Evolutionary conservation across 2,888 invertebrate species (phyloP).

Genomic region (Nemotelus nigrinus): DNA sequence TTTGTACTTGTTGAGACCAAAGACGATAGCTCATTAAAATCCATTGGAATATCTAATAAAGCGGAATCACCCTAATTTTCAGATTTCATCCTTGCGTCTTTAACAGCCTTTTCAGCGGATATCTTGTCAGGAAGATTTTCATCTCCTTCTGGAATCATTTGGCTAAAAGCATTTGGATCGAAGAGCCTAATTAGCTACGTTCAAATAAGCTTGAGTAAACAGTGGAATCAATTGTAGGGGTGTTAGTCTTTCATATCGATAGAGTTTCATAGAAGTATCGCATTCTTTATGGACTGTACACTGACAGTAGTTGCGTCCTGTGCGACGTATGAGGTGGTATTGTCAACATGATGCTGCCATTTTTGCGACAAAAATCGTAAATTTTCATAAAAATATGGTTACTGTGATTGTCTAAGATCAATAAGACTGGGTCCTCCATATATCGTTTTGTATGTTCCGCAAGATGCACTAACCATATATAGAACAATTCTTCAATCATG

Average conservation of each 20-base stretch:
- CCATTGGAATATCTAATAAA: too few relatives aligned
- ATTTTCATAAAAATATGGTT: background rate
- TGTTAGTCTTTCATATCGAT: background rate
- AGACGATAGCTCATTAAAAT: too few relatives aligned
- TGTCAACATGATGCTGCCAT: background rate
- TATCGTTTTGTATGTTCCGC: background rate
- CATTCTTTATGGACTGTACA: background rate
- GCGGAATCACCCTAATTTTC: too few relatives aligned
- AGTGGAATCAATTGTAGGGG: background rate
- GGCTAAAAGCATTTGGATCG: too few relatives aligned
- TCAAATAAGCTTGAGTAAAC: background rate
- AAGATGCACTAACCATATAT: background rate
- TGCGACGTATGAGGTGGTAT: background rate
- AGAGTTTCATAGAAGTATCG: background rate
- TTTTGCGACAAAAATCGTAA: background rate
- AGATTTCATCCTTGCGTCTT: too few relatives aligned
- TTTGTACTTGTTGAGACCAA: too few relatives aligned
- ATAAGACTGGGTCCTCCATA: background rate
- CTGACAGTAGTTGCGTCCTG: background rate
- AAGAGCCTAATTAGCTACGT: background rate
- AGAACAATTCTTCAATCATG: background rate
- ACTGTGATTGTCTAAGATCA: background rate
- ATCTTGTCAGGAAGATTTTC: too few relatives aligned
- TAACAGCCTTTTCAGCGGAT: too few relatives aligned
- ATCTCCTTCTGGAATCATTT: too few relatives aligned